Conservation (phyloP, 2,888 invertebrate species). For the Erannis defoliaria region DNA sequence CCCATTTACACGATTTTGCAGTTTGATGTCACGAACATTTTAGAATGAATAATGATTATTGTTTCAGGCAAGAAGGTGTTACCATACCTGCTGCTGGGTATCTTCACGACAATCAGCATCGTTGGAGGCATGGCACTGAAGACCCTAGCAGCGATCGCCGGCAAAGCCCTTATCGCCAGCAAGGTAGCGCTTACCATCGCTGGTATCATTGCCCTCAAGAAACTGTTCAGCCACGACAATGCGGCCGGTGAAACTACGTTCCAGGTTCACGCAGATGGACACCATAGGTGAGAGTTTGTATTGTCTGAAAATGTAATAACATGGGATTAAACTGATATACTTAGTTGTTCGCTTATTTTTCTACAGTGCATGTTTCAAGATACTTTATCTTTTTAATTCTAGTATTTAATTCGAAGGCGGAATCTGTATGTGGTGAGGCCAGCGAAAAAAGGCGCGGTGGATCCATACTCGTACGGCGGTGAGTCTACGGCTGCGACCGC, state of each 20-base stretch:
- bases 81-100: constrained; percentile 87
- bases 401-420: constrained; percentile 87
- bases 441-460: constrained; percentile 82
- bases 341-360: neutral
- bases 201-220: constrained; percentile 90
- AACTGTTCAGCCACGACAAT: constrained; percentile 89
- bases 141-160: constrained; percentile 90
- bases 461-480: constrained; percentile 86
- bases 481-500: constrained; percentile 74
- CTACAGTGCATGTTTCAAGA: constrained; percentile 26
- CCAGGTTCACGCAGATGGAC: constrained; percentile 90
- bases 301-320: neutral
- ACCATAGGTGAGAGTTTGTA: constrained; percentile 82
- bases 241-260: constrained; percentile 88
- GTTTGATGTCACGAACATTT: constrained; percentile 16
- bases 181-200: constrained; percentile 91
- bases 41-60: constrained; percentile 16
- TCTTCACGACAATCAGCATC: constrained; percentile 89
- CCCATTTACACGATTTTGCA: neutral
- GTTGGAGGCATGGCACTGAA: constrained; percentile 90
- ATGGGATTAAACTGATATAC: neutral
- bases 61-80: constrained; percentile 84
- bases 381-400: constrained; percentile 72
- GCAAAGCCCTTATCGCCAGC: constrained; percentile 90
- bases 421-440: constrained; percentile 88